Percentiles rank a stretch among this genome's conserved stretches.
phyloP scores from a whole-genome alignment of 2,888 invertebrate genomes.

The Mamestra brassicae region DNA sequence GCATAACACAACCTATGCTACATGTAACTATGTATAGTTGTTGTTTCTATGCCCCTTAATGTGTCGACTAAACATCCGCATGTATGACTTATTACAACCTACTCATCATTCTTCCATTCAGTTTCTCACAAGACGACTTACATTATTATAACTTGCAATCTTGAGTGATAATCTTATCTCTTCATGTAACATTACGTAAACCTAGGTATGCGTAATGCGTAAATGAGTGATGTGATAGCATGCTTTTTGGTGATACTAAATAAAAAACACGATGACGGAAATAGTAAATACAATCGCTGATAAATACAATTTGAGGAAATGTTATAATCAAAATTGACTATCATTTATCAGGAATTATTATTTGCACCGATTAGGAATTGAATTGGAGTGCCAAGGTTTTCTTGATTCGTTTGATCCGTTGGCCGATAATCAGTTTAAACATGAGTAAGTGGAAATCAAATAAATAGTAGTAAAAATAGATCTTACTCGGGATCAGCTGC shows the following conservation, averaged over 20 bases:
- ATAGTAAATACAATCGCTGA: constrained; percentile 43
- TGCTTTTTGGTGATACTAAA: constrained; percentile 30
- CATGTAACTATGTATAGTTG: constrained; percentile 6
- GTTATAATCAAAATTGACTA: constrained; percentile 30
- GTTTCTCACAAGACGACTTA: constrained; percentile 34
- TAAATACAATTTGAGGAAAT: constrained; percentile 53
- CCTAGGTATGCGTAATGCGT: constrained; percentile 24
- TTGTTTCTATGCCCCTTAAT: constrained; percentile 11
- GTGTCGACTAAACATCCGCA: constrained; percentile 35
- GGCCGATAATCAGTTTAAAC: background rate
- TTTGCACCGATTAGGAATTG: constrained; percentile 32
- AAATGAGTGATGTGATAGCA: constrained; percentile 35
- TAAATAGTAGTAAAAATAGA: constrained; percentile 48
- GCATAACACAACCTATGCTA: constrained; percentile 11
- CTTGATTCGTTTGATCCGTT: constrained; percentile 13
- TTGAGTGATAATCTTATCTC: constrained; percentile 60
- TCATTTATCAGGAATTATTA: constrained; percentile 25
- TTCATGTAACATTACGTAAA: constrained; percentile 46
- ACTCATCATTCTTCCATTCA: constrained; percentile 58
- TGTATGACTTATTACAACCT: constrained; percentile 37
- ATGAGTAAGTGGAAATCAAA: constrained; percentile 9
- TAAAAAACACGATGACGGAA: constrained; percentile 34
- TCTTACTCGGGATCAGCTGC: constrained; percentile 3
- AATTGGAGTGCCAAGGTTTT: constrained; percentile 41
- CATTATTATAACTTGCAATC: constrained; percentile 37